A percentile compares a stretch with the other conserved stretches of the same genome.
Conservation (phyloP, 2,797 vertebrate genomes). For the Microctenopoma stevenorrisi region DNA sequence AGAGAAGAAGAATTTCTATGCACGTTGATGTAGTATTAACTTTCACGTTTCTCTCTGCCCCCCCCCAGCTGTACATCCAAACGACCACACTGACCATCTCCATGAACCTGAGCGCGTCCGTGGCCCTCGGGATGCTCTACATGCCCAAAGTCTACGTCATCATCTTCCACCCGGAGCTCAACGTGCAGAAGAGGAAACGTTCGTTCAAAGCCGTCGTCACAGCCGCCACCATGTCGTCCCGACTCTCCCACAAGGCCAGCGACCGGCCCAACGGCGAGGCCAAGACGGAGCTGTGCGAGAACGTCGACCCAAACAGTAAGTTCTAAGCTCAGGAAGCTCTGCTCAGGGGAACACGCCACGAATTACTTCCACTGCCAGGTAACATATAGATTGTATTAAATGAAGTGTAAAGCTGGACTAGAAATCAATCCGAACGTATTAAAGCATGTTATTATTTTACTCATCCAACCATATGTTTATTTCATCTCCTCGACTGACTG, state of each 20-base stretch:
- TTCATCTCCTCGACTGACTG: slow-evolving; percentile 8
- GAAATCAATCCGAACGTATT: slow-evolving; percentile 11
- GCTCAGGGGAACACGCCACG: neutral
- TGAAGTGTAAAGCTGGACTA: neutral
- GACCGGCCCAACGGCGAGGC: slow-evolving; percentile 94
- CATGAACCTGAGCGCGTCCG: slow-evolving; percentile 94
- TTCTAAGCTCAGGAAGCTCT: slow-evolving; percentile 32
- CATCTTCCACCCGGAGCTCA: slow-evolving; percentile 95
- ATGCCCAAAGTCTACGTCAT: slow-evolving; percentile 97
- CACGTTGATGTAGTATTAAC: too few relatives aligned
- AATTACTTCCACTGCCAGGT: neutral
- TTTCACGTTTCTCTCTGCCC: slow-evolving; percentile 11
- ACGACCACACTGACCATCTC: slow-evolving; percentile 94
- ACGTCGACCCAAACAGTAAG: slow-evolving; percentile 91
- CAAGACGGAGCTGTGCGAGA: slow-evolving; percentile 94
- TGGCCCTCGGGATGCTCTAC: slow-evolving; percentile 94
- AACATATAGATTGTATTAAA: neutral
- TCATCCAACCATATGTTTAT: neutral
- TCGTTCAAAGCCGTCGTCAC: slow-evolving; percentile 95
- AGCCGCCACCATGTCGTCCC: slow-evolving; percentile 91
- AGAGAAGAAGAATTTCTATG: too few relatives aligned
- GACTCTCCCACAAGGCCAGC: slow-evolving; percentile 91
- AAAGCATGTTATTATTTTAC: slow-evolving; percentile 32
- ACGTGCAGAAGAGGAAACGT: slow-evolving; percentile 93
- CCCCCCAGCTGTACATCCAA: slow-evolving; percentile 94